Evolutionary conservation across 2,888 invertebrate species (phyloP), one percentile per base, ranked within the genome.

Genomic region (Dermolepida albohirtum): DNA sequence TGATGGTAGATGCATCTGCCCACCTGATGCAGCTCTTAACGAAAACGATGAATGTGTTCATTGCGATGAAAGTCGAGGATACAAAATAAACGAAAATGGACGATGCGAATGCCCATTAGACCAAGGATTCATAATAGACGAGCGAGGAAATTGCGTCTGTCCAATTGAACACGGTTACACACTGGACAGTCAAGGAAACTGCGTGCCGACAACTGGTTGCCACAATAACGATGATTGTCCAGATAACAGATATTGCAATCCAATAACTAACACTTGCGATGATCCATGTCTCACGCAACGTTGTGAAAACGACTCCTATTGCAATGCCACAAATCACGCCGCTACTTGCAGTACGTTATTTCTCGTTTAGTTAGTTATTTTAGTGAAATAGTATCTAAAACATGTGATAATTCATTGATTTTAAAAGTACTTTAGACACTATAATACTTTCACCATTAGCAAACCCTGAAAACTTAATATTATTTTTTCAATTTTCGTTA

Each of bases 41-140:
- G 87, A 89, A 44, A 88, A 89, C 74, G 94, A 94, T 62, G 90
- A 92, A 77, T 95, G 95, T 77, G 86, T 90, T 6, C 90, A 90
- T 0, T 95, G 96, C 77, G 85, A 86, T 11, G 84, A 86, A 27
- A 89, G 90, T 70, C 88, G 90, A 72, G 95, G 95, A 1, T 90
- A 90, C 78, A 88, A 90, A 69, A 85, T 94, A 22, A 92, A 93
- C 75, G 88, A 90, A 64, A 87, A 89, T 44, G 94, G 94, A 0
- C 90, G 91, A 50, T 96, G 95, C 78, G 90, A 92, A 0, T 96
- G 95, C 78, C 94, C 92, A 64, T 82, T 92, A 5, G 91, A 91
- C 72, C 89, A 90, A 67, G 95, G 95, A 29, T 89, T 91, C 82
- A 89, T 91, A 12, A 88, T 92, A 29, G 93, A 93, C 70, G 92